phyloP scores from a whole-genome alignment of 2,888 invertebrate genomes.

The Agriotes lineatus region DNA sequence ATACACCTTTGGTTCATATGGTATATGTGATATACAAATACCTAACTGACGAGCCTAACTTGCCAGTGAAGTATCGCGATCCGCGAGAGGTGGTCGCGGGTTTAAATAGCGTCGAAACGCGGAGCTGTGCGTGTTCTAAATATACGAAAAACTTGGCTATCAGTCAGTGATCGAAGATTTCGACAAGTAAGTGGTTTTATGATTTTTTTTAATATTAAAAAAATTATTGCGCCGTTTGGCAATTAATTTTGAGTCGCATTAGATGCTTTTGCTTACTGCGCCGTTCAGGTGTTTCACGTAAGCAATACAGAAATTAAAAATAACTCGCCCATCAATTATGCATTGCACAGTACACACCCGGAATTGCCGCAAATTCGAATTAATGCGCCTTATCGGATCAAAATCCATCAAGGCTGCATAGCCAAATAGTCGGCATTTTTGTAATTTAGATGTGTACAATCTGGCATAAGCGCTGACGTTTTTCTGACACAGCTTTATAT shows the following conservation, averaged over 20 bases:
- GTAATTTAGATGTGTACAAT: conserved; percentile 9
- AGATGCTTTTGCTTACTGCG: too few relatives aligned
- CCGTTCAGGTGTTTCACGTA: too few relatives aligned
- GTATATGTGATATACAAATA: conserved; percentile 44
- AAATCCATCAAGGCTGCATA: conserved; percentile 3
- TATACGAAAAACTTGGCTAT: not conserved
- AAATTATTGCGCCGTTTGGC: not conserved
- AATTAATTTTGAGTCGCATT: too few relatives aligned
- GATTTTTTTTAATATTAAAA: conserved; percentile 5
- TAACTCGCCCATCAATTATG: conserved; percentile 2
- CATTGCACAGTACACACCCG: not conserved
- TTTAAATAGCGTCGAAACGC: not conserved
- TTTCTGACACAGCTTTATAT: too few relatives aligned
- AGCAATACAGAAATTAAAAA: not conserved
- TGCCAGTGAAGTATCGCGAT: conserved; percentile 44
- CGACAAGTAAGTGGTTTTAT: conserved; percentile 20
- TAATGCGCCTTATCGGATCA: conserved; percentile 8
- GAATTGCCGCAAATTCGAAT: not conserved
- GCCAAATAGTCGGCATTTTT: conserved; percentile 1
- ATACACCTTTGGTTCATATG: conserved; percentile 44
- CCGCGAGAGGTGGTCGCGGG: conserved; percentile 31
- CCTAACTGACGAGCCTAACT: conserved; percentile 35
- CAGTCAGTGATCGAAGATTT: not conserved
- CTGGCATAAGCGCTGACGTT: not conserved
- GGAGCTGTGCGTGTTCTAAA: conserved; percentile 11